Evolutionary conservation across 2,888 invertebrate genomes (phyloP), one percentile per base, ranked within the genome.

Genomic region (Erebia palarica): DNA sequence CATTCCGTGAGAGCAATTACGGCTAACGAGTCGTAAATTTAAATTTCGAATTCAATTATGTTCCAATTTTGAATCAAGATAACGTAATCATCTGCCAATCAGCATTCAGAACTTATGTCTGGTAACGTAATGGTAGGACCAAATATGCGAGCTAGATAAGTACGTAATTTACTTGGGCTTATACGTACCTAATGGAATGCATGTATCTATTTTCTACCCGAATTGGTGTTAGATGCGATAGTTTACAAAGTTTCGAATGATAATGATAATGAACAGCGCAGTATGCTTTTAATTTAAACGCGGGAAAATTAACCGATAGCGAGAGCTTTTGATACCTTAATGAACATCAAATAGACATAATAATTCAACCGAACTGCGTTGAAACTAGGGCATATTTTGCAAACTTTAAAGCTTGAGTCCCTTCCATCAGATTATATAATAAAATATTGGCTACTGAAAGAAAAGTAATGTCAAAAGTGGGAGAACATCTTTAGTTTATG

Each of bases 31-130:
- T 78, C 77, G 77, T 76, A 75, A 78, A 78, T 80, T 79, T 76
- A 76, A 18, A 78, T 81, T 79, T 76, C 72, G 75, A 77, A 77
- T 78, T 81, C 76, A 77, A 79, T 80, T 78, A 79, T 75, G 75
- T 78, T 76, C 76, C 75, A 78, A 79, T 80, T 80, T 75, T 74
- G 72, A 78, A 77, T 75, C 75, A 69, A 77, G 76, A 77, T 78
- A 77, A 69, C 74, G 73, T 77, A 78, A 79, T 79, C 76, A 78
- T 74, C 71, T 75, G 73, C 76, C 79, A 80, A 79, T 80, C 79
- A 78, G 70, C 65, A 70, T 69, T 71, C 65, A 67, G 42, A 27
- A 49, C 42, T 68, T 36, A 68, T 65, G 61, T 70, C 60, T 70
- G 47, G 60, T 21, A 51, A 53, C 36, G 47, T 64, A 47, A 59